Base-by-base conservation (phyloP, 2,797 vertebrate species). In the Molossus alvarezi region DNA sequence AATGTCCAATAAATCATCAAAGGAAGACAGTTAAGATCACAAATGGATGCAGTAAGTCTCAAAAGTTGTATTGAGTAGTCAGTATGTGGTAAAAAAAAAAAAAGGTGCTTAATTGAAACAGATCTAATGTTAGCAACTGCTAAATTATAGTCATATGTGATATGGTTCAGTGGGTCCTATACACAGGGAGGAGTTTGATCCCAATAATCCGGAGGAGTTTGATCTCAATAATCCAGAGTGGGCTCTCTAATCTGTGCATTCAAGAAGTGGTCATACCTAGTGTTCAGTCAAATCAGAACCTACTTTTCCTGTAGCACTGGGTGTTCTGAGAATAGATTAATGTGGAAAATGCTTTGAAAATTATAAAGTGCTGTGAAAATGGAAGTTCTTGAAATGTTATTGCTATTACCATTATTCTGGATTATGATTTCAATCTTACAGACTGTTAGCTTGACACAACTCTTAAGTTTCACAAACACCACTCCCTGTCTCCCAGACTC, bases 341-440 rank as follows among this genome's bases (percentile, higher is more conserved):
- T 80, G 33, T 75, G n/a, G 71, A 79, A 88, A 92, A 48, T 73
- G 3, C 9, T 85, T 89, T 80, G 29, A 90, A 91, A 95, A 87
- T 48, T 83, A 3, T 57, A 48, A 62, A 82, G 29, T 45, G 12
- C 13, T 27, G 4, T 71, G 18, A 3, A 90, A 82, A 91, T 76
- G 29, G 90, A 87, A 90, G 33, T 23, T 3, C 13, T 79, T 92
- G 13, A 15, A 55, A 89, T 33, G 67, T 62, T 75, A 76, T 51
- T 81, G 4, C 9, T 69, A 55, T 81, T 76, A 85, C 2, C 72
- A 62, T 69, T 81, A 94, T 48, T 86, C 23, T 92, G 41, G 29
- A 20, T 76, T 33, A 77, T 64, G 4, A 6, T 13, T 86, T 92
- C 29, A 95, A 72, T 69, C 48, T 51, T 90, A 71, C 29, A 71